Percentiles rank a stretch among this genome's conserved stretches.
These are phyloP conservation scores for Martes flavigula DNA, from an alignment of 2,797 vertebrate genomes.

Conservation along the genomic window DNA sequence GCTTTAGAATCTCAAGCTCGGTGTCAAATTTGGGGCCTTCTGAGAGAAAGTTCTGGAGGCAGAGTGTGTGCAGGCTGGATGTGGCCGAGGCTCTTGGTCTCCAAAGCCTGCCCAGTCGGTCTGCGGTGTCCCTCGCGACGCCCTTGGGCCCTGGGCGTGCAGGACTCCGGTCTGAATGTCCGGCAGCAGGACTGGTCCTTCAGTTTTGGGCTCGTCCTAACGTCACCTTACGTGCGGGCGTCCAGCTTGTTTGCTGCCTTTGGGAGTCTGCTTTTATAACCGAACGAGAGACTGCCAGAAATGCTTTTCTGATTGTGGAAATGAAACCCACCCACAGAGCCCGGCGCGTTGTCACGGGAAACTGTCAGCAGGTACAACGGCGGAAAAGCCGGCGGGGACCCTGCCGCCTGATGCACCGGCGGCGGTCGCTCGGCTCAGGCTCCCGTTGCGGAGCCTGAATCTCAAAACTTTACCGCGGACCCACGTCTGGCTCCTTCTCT, in stretches of 20 bases:
- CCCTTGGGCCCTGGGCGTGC: fast-evolving
- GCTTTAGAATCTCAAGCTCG: no score
- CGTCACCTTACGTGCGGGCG: fast-evolving
- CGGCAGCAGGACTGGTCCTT: background rate
- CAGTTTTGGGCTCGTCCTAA: fast-evolving
- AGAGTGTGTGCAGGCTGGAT: fast-evolving
- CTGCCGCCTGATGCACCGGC: fast-evolving
- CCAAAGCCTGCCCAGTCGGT: no score
- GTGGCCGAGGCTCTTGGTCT: background rate
- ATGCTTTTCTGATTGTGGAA: background rate
- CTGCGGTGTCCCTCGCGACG: fast-evolving
- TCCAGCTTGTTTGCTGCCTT: background rate
- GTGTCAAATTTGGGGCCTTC: no score
- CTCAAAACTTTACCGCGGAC: fast-evolving
- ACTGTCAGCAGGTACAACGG: fast-evolving
- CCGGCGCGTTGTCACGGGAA: fast-evolving
- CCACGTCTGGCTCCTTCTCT: background rate
- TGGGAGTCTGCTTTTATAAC: background rate
- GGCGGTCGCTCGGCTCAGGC: fast-evolving
- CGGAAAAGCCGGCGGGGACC: fast-evolving
- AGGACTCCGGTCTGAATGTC: background rate
- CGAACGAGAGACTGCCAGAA: background rate
- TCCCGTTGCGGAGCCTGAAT: fast-evolving
- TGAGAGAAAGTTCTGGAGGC: background rate
- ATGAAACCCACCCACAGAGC: fast-evolving